Base-by-base conservation (phyloP, 2,888 invertebrate species). In the Noctua pronuba region DNA sequence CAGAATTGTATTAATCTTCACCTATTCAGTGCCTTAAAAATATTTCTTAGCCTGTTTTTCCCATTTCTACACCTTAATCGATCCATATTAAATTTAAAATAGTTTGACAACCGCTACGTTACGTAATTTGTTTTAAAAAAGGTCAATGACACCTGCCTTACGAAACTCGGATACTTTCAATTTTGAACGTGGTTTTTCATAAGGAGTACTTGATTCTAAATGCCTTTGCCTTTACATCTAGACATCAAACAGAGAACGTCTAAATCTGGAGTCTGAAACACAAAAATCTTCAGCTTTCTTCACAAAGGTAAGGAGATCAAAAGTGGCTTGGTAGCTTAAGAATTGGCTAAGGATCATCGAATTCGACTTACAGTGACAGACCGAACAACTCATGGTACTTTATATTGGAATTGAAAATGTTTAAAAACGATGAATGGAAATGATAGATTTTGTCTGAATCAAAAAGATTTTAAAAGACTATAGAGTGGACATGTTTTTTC, bases 191-290 rank as follows among this genome's bases (percentile, higher is more conserved):
- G 31, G 7, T 35, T 35, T 62, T 41, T 55, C 41, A 21, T 46
- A 76, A n/a, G 18, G 16, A 82, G 49, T 52, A 52, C 76, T 79
- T 82, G 18, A 66, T 31, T 66, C 5, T 46, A 66, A 44, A 82
- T 41, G 4, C 16, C 2, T 38, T 52, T 16, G n/a, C 24, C 46
- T 74, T 82, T 28, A 35, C 13, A 77, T 38, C 31, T 46, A 38
- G 67, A 83, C 44, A 62, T 79, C 67, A 83, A 83, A 80, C 65
- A 41, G 21, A 28, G n/a, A 46, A 24, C 31, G 28, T 16, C 44
- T 52, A 3, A 75, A 82, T 5, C 68, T 52, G 38, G 28, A 41
- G 31, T 35, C 46, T 64, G 52, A 49, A 55, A 75, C 21, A 49
- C 3, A 41, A 75, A 75, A 41, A 28, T 52, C 31, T 31, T 77